Evolutionary conservation across 92 coral and sea anemone genomes (phyloP), one percentile per base, ranked within the genome.

Genomic region (Ricordea florida): DNA sequence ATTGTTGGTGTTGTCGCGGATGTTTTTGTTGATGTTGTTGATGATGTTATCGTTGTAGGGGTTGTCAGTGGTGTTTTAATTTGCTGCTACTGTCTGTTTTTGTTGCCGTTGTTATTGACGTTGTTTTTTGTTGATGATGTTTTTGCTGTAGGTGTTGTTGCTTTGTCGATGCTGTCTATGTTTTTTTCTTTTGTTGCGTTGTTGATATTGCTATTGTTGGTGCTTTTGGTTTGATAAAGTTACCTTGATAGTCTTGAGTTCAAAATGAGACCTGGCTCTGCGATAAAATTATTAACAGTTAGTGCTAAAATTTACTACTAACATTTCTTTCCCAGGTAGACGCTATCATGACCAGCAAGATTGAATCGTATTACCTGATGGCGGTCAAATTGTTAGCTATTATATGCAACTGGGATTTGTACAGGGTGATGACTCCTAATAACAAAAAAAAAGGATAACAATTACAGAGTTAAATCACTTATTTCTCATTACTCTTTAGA

Each of bases 341-440:
- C 0, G 2, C 0, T 3, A 42, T 14, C 18, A 15, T 17, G 31
- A 2, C n/a, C 17, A 29, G 21, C 10, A 0, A 6, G 52, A 25
- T 42, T 42, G 35, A 18, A 18, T 26, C 42, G 0, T 32, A 85
- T 46, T 47, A 94, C 98, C 75, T 76, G 62, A 87, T 89, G 37
- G 90, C 91, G 20, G 87, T 31, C 35, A 94, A 33, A 24, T 82
- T 55, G 31, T 72, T 84, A 7, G 97, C 65, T 47, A 94, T 84
- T 17, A 86, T 82, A 7, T 79, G 78, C 10, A 94, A 93, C 79
- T 94, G 98, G 31, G 97, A 88, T 78, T 94, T 94, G 89, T 94
- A 94, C 70, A 91, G 71, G n/a, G 98, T 91, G 13, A 94, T 89
- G 10, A 94, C 98, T 14, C 98, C 98, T 94, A 53, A 26, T 64